A percentile compares a stretch with the other conserved stretches of the same genome.
Conservation (phyloP, 2,888 invertebrate genomes). For the Pseudanteris insignis region DNA sequence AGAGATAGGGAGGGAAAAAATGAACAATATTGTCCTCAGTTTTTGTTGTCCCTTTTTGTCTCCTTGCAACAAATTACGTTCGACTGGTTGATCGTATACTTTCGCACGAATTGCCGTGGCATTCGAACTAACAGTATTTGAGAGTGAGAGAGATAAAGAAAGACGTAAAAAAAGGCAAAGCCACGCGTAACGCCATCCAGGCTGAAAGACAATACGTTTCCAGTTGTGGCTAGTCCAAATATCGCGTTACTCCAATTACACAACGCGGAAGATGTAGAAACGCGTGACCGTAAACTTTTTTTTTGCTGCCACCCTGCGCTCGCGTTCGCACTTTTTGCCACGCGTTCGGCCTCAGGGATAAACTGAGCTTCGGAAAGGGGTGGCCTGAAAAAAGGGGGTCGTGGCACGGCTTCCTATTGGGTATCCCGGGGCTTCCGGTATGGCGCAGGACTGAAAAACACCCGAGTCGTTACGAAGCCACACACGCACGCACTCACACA, state of each 20-base stretch:
- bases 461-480: constrained; percentile 16
- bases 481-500: too few species aligned
- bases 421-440: constrained; percentile 38
- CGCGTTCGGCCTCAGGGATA: too few species aligned
- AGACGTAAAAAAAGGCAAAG: constrained; percentile 11
- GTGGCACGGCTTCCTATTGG: constrained; percentile 36
- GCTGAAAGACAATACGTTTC: constrained; percentile 34
- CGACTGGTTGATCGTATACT: not conserved
- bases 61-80: too few species aligned
- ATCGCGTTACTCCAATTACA: constrained; percentile 46
- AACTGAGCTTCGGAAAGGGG: constrained; percentile 13
- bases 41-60: not conserved
- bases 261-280: constrained; percentile 42
- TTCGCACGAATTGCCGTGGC: constrained; percentile 2
- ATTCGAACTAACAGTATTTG: not conserved
- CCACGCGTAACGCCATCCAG: constrained; percentile 20
- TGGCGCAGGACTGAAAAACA: constrained; percentile 10
- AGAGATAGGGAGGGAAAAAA: too few species aligned
- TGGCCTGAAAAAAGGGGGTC: constrained; percentile 17
- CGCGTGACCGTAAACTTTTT: constrained; percentile 3
- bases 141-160: not conserved
- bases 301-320: not conserved
- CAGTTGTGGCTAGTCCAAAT: constrained; percentile 44
- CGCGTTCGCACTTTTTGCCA: not conserved
- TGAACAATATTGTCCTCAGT: not conserved